Evolutionary conservation across 2,888 invertebrate genomes (phyloP).

Genomic region (Holacanthella duospinosa): DNA sequence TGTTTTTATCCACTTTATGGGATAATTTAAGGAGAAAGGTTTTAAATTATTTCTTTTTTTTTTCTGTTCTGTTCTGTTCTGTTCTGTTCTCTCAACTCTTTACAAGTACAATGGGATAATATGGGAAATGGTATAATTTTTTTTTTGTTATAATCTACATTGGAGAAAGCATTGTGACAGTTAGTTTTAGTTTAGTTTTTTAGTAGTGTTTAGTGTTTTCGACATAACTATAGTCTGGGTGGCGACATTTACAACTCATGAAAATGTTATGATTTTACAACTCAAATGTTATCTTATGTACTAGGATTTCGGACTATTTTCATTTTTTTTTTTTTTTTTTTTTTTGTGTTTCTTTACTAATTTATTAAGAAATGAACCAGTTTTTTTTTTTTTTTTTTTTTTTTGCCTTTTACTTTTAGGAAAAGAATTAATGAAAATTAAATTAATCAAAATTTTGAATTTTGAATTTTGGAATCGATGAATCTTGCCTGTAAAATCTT

Average conservation of each 20-base stretch:
- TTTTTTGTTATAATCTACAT: not conserved
- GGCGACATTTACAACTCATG: not conserved
- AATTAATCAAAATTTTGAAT: not conserved
- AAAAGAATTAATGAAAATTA: no score
- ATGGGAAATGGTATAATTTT: not conserved
- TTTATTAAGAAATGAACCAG: not conserved
- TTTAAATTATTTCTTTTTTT: not conserved
- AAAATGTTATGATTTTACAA: not conserved
- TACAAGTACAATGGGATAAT: no score
- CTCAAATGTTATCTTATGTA: no score
- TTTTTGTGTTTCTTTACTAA: no score
- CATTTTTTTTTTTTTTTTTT: not conserved
- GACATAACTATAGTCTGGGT: not conserved
- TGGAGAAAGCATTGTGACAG: not conserved
- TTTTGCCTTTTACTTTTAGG: not conserved
- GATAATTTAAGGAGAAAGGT: constrained; percentile 7
- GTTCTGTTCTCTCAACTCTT: no score
- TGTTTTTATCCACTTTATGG: no score
- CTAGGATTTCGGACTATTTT: no score
- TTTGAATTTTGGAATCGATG: not conserved
- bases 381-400: not conserved
- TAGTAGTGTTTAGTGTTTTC: no score
- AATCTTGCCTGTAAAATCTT: no score
- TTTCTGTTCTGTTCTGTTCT: not conserved
- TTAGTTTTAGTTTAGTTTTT: not conserved